Conservation (phyloP, 2,888 invertebrate species). For the Agrochola litura region DNA sequence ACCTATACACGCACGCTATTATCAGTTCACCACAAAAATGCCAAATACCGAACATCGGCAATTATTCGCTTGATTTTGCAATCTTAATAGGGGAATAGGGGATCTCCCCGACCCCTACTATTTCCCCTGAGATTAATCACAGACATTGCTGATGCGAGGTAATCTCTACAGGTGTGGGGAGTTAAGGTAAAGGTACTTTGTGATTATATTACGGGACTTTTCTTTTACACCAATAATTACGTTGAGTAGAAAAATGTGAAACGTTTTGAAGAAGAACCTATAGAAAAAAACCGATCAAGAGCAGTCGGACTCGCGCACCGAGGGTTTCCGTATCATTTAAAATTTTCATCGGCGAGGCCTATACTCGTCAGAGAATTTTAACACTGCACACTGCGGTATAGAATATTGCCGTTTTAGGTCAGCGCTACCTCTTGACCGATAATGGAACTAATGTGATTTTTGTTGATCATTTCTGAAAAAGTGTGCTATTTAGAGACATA, state of each 20-base stretch:
- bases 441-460: too few relatives aligned
- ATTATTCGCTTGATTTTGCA: slow-evolving; percentile 40
- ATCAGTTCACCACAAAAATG: neutral
- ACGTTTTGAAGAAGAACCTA: neutral
- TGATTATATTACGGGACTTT: neutral
- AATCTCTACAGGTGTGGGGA: slow-evolving; percentile 1
- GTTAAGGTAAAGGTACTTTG: neutral
- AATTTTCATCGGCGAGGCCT: too few relatives aligned
- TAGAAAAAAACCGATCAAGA: too few relatives aligned
- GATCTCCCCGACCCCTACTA: neutral
- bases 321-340: too few relatives aligned
- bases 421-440: too few relatives aligned
- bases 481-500: too few relatives aligned
- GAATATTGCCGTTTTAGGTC: too few relatives aligned
- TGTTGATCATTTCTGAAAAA: too few relatives aligned
- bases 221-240: neutral
- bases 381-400: too few relatives aligned
- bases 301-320: too few relatives aligned
- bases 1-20: neutral
- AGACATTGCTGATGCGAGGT: slow-evolving; percentile 3
- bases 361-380: too few relatives aligned
- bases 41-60: slow-evolving; percentile 15
- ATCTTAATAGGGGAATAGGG: slow-evolving; percentile 40
- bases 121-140: slow-evolving; percentile 31
- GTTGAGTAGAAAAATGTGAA: neutral